phyloP scores from a whole-genome alignment of 1,140 invertebrate genomes.

The Drosophila ananassae region DNA sequence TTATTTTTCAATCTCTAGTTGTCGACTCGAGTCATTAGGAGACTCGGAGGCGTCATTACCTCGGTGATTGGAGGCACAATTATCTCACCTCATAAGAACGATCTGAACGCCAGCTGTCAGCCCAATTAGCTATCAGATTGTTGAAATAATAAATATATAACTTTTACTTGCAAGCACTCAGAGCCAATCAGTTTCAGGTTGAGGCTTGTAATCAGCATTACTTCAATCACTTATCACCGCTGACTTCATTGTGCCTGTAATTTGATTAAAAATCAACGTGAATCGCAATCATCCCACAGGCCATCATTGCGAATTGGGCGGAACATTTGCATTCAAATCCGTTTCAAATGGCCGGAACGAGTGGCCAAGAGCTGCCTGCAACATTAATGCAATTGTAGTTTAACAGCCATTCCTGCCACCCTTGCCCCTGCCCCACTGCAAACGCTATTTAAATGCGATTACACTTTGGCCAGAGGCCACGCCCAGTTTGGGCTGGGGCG shows the following conservation, averaged over 20 bases:
- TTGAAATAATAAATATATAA: too few relatives aligned
- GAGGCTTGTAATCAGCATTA: constrained; percentile 4
- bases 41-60: constrained; percentile 4
- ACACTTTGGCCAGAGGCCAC: constrained; percentile 32
- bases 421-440: background rate
- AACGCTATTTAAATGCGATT: constrained; percentile 66
- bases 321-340: constrained; percentile 1
- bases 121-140: constrained; percentile 1
- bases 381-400: constrained; percentile 67
- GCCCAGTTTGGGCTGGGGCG: constrained; percentile 7
- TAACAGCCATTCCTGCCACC: constrained; percentile 12
- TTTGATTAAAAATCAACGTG: background rate
- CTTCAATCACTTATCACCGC: constrained; percentile 17
- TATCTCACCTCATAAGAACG: background rate
- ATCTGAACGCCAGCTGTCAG: constrained; percentile 1
- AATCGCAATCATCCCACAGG: background rate
- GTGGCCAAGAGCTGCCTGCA: constrained; percentile 18
- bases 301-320: constrained; percentile 8
- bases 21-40: constrained; percentile 19
- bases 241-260: background rate
- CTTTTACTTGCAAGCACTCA: background rate
- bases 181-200: background rate
- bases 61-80: constrained; percentile 8
- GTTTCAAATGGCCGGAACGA: constrained; percentile 28
- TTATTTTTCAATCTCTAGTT: constrained; percentile 25